Evolutionary conservation across 2,113 vertebrate species (phyloP), one percentile per base, ranked within the genome.

Genomic region (Cyphomyrus plagiostoma): DNA sequence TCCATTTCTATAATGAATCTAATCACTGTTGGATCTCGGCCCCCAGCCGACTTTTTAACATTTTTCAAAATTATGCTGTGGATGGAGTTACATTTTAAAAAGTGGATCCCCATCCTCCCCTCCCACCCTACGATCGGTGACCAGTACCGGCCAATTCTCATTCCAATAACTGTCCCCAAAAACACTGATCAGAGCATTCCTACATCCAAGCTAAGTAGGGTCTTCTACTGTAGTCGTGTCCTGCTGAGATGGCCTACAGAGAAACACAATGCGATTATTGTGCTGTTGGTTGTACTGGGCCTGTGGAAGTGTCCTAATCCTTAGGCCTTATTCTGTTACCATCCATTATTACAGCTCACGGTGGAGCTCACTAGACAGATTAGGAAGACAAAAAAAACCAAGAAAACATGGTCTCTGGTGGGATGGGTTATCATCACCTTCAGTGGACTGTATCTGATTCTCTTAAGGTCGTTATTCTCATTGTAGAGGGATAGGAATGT

Each of bases 351-450:
- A 42, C 52, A 30, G 39, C 50, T 46, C 15, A n/a, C 46, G 39
- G 48, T 30, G 46, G 82, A n/a, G 30, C 30, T 50, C 1, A 17
- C n/a, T 56, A 58, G 77, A 42, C 15, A 46, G 6, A 77, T 90
- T 66, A 80, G 30, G 39, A 70, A 70, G 88, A 53, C 91, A 88
- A 93, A 46, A 45, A 6, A 46, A 46, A 9, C 94, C 95, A 93
- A 91, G 95, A 30, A 53, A 94, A 95, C 94, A 93, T 91, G 91
- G 70, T 48, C 62, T 89, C 39, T 52, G 46, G 26, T 74, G 95
- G 95, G 94, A 95, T 30, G 95, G 95, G 95, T 94, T 95, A 95
- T 95, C 95, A 95, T 95, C 95, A 95, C 95, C 95, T 95, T 94
- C 94, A 95, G 95, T 39, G 70, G 26, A 17, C 2, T 23, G 23